A percentile compares a stretch with the other conserved stretches of the same genome.
Evolutionary conservation across 2,797 vertebrate species (phyloP).

Genomic region (Chromis chromis): DNA sequence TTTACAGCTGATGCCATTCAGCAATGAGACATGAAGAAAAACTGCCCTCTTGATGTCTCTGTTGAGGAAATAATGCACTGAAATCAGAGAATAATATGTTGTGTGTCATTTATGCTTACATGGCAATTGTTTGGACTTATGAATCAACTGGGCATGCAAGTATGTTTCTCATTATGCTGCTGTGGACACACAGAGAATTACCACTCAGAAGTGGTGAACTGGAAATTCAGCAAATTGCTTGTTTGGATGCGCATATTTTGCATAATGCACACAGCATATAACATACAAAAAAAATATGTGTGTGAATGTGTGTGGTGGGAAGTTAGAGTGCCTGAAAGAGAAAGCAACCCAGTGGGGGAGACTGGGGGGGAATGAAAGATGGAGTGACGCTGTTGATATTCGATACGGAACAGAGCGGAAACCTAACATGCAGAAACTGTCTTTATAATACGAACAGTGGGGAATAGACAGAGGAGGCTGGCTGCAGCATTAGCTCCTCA

Average conservation of each 20-base stretch:
- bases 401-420: slow-evolving; percentile 45
- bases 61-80: slow-evolving; percentile 38
- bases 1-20: slow-evolving; percentile 19
- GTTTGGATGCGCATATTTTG: slow-evolving; percentile 65
- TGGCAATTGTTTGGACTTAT: slow-evolving; percentile 44
- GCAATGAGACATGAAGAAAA: slow-evolving; percentile 25
- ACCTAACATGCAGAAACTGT: slow-evolving; percentile 51
- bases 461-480: slow-evolving; percentile 45
- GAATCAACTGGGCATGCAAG: slow-evolving; percentile 50
- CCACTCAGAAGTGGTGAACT: slow-evolving; percentile 57
- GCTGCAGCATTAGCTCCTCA: slow-evolving; percentile 46
- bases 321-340: slow-evolving; percentile 28
- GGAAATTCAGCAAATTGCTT: slow-evolving; percentile 70
- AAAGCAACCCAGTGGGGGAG: slow-evolving; percentile 46
- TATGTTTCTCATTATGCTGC: slow-evolving; percentile 51
- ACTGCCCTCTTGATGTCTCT: slow-evolving; percentile 31
- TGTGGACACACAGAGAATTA: slow-evolving; percentile 52
- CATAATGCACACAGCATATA: slow-evolving; percentile 67
- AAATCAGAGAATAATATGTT: slow-evolving; percentile 51
- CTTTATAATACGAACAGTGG: slow-evolving; percentile 40
- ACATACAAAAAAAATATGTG: slow-evolving; percentile 45
- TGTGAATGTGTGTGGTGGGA: slow-evolving; percentile 22
- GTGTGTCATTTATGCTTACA: slow-evolving; percentile 57
- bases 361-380: slow-evolving; percentile 31
- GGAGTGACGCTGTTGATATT: slow-evolving; percentile 58